Base-by-base conservation (phyloP, 2,888 invertebrate genomes). In the Cheilosia scutellata region DNA sequence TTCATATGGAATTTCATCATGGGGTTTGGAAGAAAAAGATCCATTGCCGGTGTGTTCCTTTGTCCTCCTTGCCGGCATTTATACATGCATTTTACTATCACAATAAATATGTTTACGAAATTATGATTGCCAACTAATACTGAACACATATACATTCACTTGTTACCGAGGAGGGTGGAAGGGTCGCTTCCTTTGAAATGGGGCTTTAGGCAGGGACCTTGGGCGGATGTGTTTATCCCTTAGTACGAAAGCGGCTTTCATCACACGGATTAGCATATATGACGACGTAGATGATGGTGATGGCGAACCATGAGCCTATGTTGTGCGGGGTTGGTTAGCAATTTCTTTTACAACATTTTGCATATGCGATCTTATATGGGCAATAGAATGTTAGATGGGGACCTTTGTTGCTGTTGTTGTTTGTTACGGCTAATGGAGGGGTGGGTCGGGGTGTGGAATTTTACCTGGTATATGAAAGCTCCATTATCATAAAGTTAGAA, bases 71-170 rank as follows among this genome's bases (percentile, higher is more conserved):
- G 49, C 55, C 63, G 76, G 58, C 65, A 80, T 80, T 86, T 80
- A 20, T 20, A 86, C 84, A 82, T 86, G 82, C 86, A 82, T 82
- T 86, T 72, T 71, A 76, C 86, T 86, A 86, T 86, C 76, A 86
- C 82, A 82, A 76, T 86, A 86, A 86, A 86, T 86, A 86, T 86
- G 86, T 86, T 82, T 66, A 82, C 76, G 76, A 82, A 86, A 86
- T 86, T 86, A 86, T 86, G 86, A 86, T 86, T 82, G 76, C 72
- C 82, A 86, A 86, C 86, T 86, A 86, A 86, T 86, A 68, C 76
- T 29, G 40, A 16, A 47, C 66, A 11, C 47, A 68, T 57, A 58
- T 20, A 51, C 51, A 29, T 6, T 31, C 20, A 25, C 11, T 11
- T 25, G n/a, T 0, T 20, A 20, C 20, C 20, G 2, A 25, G 13